Conservation (phyloP, 2,888 invertebrate genomes). For the Synergus laeviventris region DNA sequence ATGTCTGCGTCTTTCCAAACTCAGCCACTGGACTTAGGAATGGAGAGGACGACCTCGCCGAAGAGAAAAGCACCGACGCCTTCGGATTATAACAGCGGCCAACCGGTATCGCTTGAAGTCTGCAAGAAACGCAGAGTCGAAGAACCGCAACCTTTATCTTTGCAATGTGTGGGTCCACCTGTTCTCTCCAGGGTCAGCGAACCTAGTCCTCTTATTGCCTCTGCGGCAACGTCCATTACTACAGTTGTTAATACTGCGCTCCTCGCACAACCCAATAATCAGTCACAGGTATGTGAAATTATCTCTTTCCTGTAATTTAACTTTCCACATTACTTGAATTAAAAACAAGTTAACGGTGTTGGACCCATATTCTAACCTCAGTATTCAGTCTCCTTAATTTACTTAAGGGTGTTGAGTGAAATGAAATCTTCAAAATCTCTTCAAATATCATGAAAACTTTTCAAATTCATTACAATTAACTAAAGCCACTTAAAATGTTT, state of each 20-base stretch:
- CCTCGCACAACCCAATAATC: constrained; percentile 64
- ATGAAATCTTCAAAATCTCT: too few species aligned
- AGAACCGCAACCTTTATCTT: constrained; percentile 69
- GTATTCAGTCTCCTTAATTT: too few species aligned
- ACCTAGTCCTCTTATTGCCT: constrained; percentile 84
- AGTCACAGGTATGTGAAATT: constrained; percentile 58
- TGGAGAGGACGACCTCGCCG: constrained; percentile 78
- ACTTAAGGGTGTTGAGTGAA: too few species aligned
- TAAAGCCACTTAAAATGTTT: too few species aligned
- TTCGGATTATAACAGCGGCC: constrained; percentile 71
- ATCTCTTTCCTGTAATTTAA: constrained; percentile 68
- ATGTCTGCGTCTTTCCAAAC: constrained; percentile 79
- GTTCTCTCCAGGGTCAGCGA: constrained; percentile 80
- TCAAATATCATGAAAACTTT: too few species aligned
- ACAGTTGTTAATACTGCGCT: constrained; percentile 82
- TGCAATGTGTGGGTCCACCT: constrained; percentile 73
- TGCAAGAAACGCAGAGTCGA: constrained; percentile 81
- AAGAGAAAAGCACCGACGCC: constrained; percentile 81
- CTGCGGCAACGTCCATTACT: constrained; percentile 83
- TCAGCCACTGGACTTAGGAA: constrained; percentile 87
- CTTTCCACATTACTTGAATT: constrained; percentile 61
- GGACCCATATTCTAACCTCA: too few species aligned
- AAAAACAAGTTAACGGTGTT: not conserved
- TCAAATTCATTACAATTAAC: too few species aligned
- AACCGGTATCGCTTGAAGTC: constrained; percentile 79